These are phyloP conservation scores for Andrena dorsata DNA, from an alignment of 2,888 invertebrate genomes.

Conservation along the genomic window DNA sequence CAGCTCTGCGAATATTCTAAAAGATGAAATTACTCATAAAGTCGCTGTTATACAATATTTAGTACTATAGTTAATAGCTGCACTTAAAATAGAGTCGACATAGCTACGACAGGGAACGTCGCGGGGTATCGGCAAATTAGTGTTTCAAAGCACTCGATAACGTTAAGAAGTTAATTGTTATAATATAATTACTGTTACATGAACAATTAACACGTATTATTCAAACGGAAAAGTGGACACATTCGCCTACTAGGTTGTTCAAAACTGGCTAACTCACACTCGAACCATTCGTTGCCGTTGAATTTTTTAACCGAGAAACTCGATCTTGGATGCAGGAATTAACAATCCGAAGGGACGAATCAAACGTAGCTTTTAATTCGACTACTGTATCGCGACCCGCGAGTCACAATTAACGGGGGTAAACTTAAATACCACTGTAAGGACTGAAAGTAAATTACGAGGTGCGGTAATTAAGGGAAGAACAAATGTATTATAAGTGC, in stretches of 20 bases:
- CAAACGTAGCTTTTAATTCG: slow-evolving; percentile 55
- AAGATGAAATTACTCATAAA: slow-evolving; percentile 37
- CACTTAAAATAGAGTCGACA: slow-evolving; percentile 41
- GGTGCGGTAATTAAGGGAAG: slow-evolving; percentile 27
- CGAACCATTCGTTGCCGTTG: slow-evolving; percentile 17
- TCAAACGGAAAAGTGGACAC: slow-evolving; percentile 16
- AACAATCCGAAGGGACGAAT: slow-evolving; percentile 36
- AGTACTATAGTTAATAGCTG: slow-evolving; percentile 55
- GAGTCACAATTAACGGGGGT: slow-evolving; percentile 11
- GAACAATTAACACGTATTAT: slow-evolving; percentile 40
- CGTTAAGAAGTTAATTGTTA: slow-evolving; percentile 44
- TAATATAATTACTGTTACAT: slow-evolving; percentile 52
- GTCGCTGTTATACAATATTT: slow-evolving; percentile 60
- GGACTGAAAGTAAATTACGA: slow-evolving; percentile 59
- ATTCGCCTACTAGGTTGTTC: slow-evolving; percentile 41
- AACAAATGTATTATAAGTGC: slow-evolving; percentile 39
- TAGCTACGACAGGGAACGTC: slow-evolving; percentile 46
- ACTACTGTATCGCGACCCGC: slow-evolving; percentile 1
- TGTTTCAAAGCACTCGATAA: slow-evolving; percentile 40
- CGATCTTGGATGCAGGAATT: slow-evolving; percentile 20
- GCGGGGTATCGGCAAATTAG: slow-evolving; percentile 38
- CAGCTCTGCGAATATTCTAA: slow-evolving; percentile 46
- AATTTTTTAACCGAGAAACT: slow-evolving; percentile 33
- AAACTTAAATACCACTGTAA: slow-evolving; percentile 41
- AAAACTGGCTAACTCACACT: slow-evolving; percentile 20